Percentiles rank a stretch among this genome's conserved stretches.
These are phyloP conservation scores for Xanthia icteritia DNA, from an alignment of 2,888 invertebrate genomes.

Conservation along the genomic window DNA sequence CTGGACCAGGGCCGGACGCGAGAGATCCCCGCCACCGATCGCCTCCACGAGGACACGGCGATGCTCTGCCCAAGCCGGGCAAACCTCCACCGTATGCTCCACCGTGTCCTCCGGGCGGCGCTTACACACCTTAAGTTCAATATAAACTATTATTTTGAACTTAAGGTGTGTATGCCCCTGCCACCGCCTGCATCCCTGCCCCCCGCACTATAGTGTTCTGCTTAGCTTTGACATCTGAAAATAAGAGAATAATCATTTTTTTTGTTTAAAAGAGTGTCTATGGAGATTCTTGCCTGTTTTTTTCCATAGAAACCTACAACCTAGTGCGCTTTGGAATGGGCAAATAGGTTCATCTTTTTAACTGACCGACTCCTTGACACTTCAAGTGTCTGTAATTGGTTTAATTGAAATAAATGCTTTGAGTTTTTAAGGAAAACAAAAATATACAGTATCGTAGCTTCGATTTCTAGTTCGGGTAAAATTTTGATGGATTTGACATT, in stretches of 20 bases:
- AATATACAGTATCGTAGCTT: not conserved
- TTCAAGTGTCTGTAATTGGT: not conserved
- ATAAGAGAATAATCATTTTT: not conserved
- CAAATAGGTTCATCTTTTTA: not conserved
- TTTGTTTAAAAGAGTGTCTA: not conserved
- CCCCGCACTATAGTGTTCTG: conserved; percentile 48
- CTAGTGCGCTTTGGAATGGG: not conserved
- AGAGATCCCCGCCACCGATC: no score
- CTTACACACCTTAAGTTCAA: no score
- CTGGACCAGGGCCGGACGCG: no score
- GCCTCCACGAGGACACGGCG: no score
- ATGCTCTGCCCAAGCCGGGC: no score
- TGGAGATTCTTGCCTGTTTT: not conserved
- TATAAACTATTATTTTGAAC: no score
- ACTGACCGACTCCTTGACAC: not conserved
- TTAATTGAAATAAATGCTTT: not conserved
- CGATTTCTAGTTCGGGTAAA: not conserved
- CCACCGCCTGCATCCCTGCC: conserved; percentile 61
- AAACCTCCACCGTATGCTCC: no score
- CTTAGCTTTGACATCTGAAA: conserved; percentile 58
- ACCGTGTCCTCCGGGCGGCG: no score
- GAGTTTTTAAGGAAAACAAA: not conserved
- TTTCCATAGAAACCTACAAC: not conserved
- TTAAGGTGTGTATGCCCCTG: conserved; percentile 35
- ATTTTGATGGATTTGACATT: not conserved